Conservation (phyloP, 1,140 invertebrate species). For the Triops longicaudatus region DNA sequence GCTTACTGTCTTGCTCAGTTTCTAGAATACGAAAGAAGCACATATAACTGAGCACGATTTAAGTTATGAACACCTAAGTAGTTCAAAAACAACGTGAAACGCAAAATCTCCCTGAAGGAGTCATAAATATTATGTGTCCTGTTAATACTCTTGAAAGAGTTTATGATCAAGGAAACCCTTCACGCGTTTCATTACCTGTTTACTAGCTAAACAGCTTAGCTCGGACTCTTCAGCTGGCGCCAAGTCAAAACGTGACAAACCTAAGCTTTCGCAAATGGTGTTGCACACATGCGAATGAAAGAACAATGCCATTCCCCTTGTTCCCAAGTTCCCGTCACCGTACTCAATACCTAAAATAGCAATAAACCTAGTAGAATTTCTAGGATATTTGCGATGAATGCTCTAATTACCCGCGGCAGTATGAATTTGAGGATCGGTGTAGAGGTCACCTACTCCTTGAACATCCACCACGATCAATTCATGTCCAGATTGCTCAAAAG, state of each 20-base stretch:
- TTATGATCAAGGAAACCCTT: not conserved
- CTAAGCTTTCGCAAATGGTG: conserved; percentile 46
- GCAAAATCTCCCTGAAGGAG: too few species aligned
- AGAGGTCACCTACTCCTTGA: conserved; percentile 54
- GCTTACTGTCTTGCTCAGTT: conserved; percentile 36
- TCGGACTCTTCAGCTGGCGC: conserved; percentile 38
- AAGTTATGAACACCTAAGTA: not conserved
- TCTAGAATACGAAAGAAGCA: conserved; percentile 27
- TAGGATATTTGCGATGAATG: not conserved
- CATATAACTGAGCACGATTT: not conserved
- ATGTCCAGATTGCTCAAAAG: conserved; percentile 53
- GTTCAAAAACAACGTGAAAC: not conserved
- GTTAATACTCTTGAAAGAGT: not conserved
- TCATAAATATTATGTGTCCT: too few species aligned
- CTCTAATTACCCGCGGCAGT: conserved; percentile 39
- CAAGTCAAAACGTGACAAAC: conserved; percentile 48
- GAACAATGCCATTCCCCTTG: conserved; percentile 52
- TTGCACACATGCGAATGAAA: conserved; percentile 53
- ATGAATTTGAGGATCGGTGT: conserved; percentile 55
- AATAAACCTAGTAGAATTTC: conserved; percentile 7
- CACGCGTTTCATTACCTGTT: conserved; percentile 8
- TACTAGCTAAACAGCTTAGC: not conserved
- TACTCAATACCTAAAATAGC: conserved; percentile 41
- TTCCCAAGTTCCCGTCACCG: conserved; percentile 51
- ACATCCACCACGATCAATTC: conserved; percentile 54